These are phyloP conservation scores for Eretmocerus hayati DNA, from an alignment of 2,888 invertebrate species.

Conservation along the genomic window DNA sequence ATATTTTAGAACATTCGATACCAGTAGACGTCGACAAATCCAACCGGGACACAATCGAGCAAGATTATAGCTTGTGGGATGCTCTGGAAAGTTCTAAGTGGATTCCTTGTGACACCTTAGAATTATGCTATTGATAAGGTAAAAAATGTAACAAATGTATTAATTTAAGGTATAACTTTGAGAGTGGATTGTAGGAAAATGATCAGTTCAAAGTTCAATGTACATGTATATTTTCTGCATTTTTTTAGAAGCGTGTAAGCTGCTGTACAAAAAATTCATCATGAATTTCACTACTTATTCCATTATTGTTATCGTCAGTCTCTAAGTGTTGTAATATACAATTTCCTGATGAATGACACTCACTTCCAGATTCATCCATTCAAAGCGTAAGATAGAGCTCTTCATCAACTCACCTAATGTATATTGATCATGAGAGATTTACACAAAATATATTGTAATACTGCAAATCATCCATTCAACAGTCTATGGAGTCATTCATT, in stretches of 20 bases:
- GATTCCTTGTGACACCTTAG: constrained; percentile 70
- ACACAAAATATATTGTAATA: constrained; percentile 15
- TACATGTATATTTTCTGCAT: constrained; percentile 18
- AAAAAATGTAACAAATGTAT: too few species aligned
- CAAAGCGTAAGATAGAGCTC: constrained; percentile 6
- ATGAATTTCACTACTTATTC: constrained; percentile 20
- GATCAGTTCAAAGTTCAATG: constrained; percentile 5
- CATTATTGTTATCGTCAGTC: constrained; percentile 24
- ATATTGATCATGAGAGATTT: constrained; percentile 11
- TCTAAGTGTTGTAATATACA: constrained; percentile 22
- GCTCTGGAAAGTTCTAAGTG: constrained; percentile 76
- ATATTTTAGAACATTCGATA: constrained; percentile 63
- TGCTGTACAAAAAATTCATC: constrained; percentile 21
- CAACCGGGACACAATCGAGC: constrained; percentile 69
- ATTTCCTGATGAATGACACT: constrained; percentile 22
- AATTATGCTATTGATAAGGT: constrained; percentile 52
- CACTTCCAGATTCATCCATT: constrained; percentile 17
- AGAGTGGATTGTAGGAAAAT: constrained; percentile 13
- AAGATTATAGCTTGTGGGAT: constrained; percentile 73
- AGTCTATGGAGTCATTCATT: too few species aligned
- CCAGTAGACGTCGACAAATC: constrained; percentile 67
- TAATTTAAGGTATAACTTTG: constrained; percentile 9
- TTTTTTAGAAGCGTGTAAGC: constrained; percentile 15
- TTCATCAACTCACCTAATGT: constrained; percentile 13
- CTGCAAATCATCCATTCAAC: constrained; percentile 12